These are phyloP conservation scores for Galagoides demidoff DNA, from an alignment of 2,797 vertebrate genomes.

Conservation along the genomic window DNA sequence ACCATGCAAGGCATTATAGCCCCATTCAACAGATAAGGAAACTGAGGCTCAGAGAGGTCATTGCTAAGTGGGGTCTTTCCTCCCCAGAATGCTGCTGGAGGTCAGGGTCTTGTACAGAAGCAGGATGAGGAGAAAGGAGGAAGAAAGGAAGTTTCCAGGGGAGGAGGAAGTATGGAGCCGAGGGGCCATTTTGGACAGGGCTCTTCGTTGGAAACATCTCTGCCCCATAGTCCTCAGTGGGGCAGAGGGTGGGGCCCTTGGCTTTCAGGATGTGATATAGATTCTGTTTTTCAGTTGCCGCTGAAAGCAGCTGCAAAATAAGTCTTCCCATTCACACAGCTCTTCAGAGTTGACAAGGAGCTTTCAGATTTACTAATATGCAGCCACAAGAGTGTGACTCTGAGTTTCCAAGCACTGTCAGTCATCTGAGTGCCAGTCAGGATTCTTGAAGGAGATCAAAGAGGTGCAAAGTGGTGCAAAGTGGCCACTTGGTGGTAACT, in stretches of 20 bases:
- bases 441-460: not conserved
- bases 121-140: not conserved
- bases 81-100: not conserved
- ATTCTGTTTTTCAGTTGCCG: not conserved
- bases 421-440: not conserved
- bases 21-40: not conserved
- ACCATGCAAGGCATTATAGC: not conserved
- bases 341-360: not conserved
- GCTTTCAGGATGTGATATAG: not conserved
- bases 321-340: not conserved
- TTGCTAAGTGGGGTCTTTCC: not conserved
- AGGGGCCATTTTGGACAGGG: not conserved
- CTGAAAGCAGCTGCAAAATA: not conserved
- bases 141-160: not conserved
- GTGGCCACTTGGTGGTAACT: not conserved
- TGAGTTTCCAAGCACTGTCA: conserved; percentile 13
- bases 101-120: not conserved
- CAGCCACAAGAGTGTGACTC: not conserved
- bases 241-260: not conserved
- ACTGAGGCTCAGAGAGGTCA: not conserved
- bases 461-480: not conserved
- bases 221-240: not conserved
- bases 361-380: conserved; percentile 46
- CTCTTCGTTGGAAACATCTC: not conserved
- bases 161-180: not conserved